Evolutionary conservation across 2,113 vertebrate genomes (phyloP).

Genomic region (Amblyornis subalaris): DNA sequence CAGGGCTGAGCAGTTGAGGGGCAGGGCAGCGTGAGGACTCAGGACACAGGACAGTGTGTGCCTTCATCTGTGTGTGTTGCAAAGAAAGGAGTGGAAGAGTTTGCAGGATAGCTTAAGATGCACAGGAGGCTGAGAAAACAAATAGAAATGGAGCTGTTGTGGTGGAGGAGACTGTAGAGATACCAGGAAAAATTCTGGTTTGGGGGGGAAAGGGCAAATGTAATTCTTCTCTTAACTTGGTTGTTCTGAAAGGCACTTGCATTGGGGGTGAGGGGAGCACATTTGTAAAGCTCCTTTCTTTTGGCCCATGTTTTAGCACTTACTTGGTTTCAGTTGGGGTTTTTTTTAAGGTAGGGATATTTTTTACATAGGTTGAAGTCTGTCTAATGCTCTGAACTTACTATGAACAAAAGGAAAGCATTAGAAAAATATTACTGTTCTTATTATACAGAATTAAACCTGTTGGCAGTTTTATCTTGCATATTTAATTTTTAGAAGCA

Average conservation of each 20-base stretch:
- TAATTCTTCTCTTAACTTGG: not conserved
- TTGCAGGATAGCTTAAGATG: not conserved
- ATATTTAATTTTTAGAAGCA: not conserved
- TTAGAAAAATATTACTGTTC: not conserved
- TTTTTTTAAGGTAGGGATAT: not conserved
- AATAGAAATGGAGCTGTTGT: not conserved
- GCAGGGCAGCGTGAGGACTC: not conserved
- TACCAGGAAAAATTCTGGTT: not conserved
- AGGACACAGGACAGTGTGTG: accelerated
- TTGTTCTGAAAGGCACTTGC: not conserved
- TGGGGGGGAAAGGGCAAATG: not conserved
- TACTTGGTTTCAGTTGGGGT: not conserved
- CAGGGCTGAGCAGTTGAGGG: not conserved
- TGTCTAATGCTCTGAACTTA: not conserved
- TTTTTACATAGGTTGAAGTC: not conserved
- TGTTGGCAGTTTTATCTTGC: not conserved
- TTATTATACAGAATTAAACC: not conserved
- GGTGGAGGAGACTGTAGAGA: not conserved
- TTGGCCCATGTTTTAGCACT: not conserved
- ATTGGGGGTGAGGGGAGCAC: not conserved
- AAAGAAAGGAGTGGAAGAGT: not conserved
- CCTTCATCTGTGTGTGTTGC: not conserved
- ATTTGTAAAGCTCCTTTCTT: not conserved
- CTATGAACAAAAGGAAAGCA: not conserved
- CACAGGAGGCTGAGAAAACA: not conserved